Evolutionary conservation across 2,888 invertebrate genomes (phyloP).

Genomic region (Plebejus anna): DNA sequence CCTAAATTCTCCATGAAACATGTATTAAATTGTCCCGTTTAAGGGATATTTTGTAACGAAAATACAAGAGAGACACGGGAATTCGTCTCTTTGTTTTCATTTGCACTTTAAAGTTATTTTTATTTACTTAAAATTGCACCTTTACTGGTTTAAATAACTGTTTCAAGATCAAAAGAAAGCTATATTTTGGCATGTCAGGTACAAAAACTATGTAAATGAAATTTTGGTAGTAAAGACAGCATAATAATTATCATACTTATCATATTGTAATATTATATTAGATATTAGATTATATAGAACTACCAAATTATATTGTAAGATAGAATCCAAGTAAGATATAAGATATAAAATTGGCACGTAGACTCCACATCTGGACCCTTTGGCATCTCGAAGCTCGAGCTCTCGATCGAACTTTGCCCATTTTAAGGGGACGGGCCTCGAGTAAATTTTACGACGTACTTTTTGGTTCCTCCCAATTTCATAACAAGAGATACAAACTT

Average conservation of each 20-base stretch:
- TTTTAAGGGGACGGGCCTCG: conserved; percentile 30
- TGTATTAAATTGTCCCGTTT: conserved; percentile 12
- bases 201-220: neutral
- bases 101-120: neutral
- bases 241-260: neutral
- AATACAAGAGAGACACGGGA: neutral
- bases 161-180: neutral
- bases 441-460: conserved; percentile 41
- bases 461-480: conserved; percentile 44
- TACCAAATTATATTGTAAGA: neutral
- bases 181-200: too few relatives aligned
- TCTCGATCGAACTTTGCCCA: conserved; percentile 30
- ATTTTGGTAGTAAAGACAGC: neutral
- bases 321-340: conserved; percentile 22
- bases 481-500: conserved; percentile 40
- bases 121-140: neutral
- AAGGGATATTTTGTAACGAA: neutral
- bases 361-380: conserved; percentile 27
- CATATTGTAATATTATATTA: neutral
- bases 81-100: neutral
- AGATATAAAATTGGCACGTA: conserved; percentile 29
- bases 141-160: neutral
- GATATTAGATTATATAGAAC: neutral
- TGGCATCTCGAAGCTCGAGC: conserved; percentile 9
- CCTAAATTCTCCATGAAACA: conserved; percentile 21